Evolutionary conservation across 2,888 invertebrate genomes (phyloP).

Genomic region (Drymonia ruficornis): DNA sequence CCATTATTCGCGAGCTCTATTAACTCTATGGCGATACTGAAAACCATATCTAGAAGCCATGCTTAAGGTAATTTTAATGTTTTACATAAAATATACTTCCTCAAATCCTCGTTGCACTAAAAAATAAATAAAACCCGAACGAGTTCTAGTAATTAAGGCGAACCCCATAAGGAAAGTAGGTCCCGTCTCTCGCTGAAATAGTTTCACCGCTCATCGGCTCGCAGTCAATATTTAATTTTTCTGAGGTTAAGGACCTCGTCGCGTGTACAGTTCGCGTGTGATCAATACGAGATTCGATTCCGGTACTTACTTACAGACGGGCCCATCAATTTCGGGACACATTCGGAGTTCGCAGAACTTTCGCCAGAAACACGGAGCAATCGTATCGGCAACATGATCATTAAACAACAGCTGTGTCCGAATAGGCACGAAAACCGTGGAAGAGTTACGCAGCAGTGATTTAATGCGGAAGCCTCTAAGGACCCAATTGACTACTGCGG

Average conservation of each 20-base stretch:
- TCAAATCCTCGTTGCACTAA: background rate
- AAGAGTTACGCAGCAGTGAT: conserved; percentile 20
- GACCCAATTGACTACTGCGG: no score
- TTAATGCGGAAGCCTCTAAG: background rate
- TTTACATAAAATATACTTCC: background rate
- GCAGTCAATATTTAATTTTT: conserved; percentile 28
- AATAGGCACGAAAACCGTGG: conserved; percentile 32
- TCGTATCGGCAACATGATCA: conserved; percentile 54
- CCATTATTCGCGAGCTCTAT: no score
- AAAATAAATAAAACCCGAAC: conserved; percentile 30
- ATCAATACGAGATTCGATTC: conserved; percentile 66
- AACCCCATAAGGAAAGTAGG: conserved; percentile 50
- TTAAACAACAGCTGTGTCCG: conserved; percentile 42
- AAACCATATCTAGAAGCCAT: no score
- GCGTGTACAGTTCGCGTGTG: conserved; percentile 69
- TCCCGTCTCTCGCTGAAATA: conserved; percentile 46
- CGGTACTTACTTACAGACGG: conserved; percentile 63
- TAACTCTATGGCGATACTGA: no score
- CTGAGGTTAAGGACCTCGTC: conserved; percentile 63
- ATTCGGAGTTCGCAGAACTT: conserved; percentile 75
- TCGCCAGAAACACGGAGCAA: conserved; percentile 68
- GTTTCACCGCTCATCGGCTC: conserved; percentile 52
- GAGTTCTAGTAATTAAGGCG: conserved; percentile 50
- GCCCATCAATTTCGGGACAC: conserved; percentile 75
- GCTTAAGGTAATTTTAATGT: no score